Evolutionary conservation across 2,113 vertebrate genomes (phyloP), one percentile per base, ranked within the genome.

Genomic region (Gobio gobio): DNA sequence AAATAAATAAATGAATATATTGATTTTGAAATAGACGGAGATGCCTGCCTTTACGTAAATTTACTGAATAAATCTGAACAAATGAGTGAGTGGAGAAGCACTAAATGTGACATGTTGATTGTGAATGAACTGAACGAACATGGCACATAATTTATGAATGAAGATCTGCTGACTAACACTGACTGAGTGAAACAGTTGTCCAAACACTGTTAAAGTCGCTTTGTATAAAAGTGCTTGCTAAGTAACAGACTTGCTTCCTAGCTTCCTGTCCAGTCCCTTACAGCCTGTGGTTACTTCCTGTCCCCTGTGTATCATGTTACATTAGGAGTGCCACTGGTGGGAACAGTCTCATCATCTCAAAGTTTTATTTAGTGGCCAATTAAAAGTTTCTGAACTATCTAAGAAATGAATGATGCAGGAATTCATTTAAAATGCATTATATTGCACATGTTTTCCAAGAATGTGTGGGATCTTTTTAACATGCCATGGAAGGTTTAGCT

Each of bases 391-490:
- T 43, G 22, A 83, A 58, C 66, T 72, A 72, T 72, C 79, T 68
- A 54, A 22, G 49, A 58, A 72, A 73, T 72, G 7, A 82, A 40
- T 72, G 80, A 82, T 70, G 49, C 47, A 43, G 49, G 22, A 72
- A 83, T 72, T 72, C 3, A 70, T 43, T 58, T n/a, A 22, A 82
- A 83, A 70, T 83, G 49, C 47, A 83, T 70, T 82, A 82, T 56
- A 58, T 33, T 14, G 66, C 29, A 73, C 43, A 91, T 92, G 63
- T 54, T 83, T 56, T 74, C 68, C 56, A 45, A 63, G 54, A 80
- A 51, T 43, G 47, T 63, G 33, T 54, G 24, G 70, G 56, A 40
- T 86, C 68, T 66, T 51, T 86, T 76, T 43, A 82, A 76, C 78
- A 66, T 76, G 70, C 78, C 85, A 51, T 66, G 16, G 70, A 82